Evolutionary conservation across 2,797 vertebrate genomes (phyloP).

Genomic region (Poecile montanus): DNA sequence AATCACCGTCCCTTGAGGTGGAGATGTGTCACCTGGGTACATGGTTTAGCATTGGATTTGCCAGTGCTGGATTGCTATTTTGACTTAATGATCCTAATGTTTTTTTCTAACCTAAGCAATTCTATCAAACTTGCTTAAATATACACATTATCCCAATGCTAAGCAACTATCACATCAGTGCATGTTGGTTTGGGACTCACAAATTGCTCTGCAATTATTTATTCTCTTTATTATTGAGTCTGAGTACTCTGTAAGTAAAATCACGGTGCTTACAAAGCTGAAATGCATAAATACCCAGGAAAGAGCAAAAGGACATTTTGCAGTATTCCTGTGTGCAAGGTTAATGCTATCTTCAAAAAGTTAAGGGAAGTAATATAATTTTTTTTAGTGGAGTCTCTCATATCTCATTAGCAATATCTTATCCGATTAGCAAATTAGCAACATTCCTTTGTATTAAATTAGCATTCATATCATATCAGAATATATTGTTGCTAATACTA

Average conservation of each 20-base stretch:
- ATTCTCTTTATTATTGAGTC: not conserved
- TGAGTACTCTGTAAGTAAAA: not conserved
- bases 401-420: slow-evolving; percentile 74
- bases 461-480: slow-evolving; percentile 75
- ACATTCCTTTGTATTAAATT: slow-evolving; percentile 73
- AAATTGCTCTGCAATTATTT: not conserved
- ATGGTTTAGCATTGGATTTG: not conserved
- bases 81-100: not conserved
- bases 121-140: not conserved
- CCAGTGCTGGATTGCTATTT: fast-evolving
- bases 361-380: slow-evolving; percentile 49
- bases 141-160: not conserved
- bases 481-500: slow-evolving; percentile 76
- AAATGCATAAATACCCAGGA: not conserved
- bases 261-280: not conserved
- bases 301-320: slow-evolving; percentile 18
- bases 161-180: not conserved
- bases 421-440: slow-evolving; percentile 73
- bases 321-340: not conserved
- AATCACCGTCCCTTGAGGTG: not conserved
- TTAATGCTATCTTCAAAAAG: slow-evolving; percentile 35
- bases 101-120: not conserved
- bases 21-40: not conserved
- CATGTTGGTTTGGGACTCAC: not conserved
- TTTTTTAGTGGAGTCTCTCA: slow-evolving; percentile 57